These are phyloP conservation scores for Philypnodon macrostomus DNA, from an alignment of 2,797 vertebrate species.

Conservation along the genomic window DNA sequence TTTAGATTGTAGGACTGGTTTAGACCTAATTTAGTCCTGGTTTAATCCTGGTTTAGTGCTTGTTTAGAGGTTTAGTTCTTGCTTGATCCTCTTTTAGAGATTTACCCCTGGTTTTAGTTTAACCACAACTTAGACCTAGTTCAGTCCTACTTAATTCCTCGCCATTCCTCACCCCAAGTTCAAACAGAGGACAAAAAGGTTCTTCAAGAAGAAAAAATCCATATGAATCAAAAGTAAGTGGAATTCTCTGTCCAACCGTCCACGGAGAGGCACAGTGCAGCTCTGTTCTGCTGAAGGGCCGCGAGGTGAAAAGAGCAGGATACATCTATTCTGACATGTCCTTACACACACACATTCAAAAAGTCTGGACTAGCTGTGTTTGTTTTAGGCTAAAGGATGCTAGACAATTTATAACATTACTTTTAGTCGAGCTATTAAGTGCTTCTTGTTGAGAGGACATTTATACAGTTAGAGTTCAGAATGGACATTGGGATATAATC, in stretches of 20 bases:
- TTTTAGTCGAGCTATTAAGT: slow-evolving; percentile 13
- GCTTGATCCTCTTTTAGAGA: too few relatives aligned
- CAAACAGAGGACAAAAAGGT: neutral
- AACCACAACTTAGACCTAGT: too few relatives aligned
- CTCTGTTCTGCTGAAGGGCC: slow-evolving; percentile 61
- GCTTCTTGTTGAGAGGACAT: slow-evolving; percentile 16
- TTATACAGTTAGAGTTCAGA: neutral
- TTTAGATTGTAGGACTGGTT: too few relatives aligned
- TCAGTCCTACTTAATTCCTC: too few relatives aligned
- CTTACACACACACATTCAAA: slow-evolving; percentile 43
- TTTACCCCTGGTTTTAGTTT: too few relatives aligned
- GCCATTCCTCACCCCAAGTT: slow-evolving; percentile 57
- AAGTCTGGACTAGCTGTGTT: slow-evolving; percentile 53
- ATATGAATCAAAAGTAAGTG: slow-evolving; percentile 72
- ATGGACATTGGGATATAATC: too few relatives aligned
- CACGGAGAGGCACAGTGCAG: slow-evolving; percentile 65
- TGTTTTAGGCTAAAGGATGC: slow-evolving; percentile 53
- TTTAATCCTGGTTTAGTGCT: too few relatives aligned
- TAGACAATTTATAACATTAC: slow-evolving; percentile 37
- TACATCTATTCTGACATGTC: slow-evolving; percentile 61
- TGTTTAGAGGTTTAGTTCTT: too few relatives aligned
- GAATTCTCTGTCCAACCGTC: slow-evolving; percentile 71
- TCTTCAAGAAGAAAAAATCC: slow-evolving; percentile 21
- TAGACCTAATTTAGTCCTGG: too few relatives aligned
- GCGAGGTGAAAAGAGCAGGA: slow-evolving; percentile 62